Evolutionary conservation across 1,140 invertebrate species (phyloP).

Genomic region (Cydia strobilella): DNA sequence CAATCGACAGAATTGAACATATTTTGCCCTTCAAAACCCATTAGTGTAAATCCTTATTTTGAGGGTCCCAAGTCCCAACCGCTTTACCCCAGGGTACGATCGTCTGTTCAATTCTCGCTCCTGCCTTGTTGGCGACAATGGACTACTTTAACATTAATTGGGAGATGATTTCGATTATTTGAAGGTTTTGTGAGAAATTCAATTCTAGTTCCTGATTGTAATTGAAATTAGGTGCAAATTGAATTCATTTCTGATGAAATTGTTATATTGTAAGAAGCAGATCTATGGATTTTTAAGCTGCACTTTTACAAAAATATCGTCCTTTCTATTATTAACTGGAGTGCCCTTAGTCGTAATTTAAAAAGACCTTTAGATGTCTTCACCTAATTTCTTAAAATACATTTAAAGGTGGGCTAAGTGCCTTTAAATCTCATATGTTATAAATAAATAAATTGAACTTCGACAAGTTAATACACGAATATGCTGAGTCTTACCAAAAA

Average conservation of each 20-base stretch:
- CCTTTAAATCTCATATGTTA: neutral
- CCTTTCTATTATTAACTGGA: neutral
- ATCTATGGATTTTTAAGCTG: neutral
- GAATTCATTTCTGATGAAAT: neutral
- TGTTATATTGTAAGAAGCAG: neutral
- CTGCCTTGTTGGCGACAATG: neutral
- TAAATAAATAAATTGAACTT: too few relatives aligned
- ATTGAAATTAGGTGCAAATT: neutral
- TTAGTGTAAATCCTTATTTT: constrained; percentile 5
- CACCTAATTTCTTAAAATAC: neutral
- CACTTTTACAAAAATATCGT: neutral
- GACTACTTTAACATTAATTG: neutral
- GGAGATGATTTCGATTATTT: neutral
- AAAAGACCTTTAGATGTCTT: neutral
- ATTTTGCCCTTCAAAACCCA: neutral
- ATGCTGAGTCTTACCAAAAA: too few relatives aligned
- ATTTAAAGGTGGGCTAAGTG: neutral
- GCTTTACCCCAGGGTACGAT: neutral
- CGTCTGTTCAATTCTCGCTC: constrained; percentile 11
- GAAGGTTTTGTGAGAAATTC: neutral
- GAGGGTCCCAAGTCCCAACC: constrained; percentile 6
- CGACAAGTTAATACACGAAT: too few relatives aligned
- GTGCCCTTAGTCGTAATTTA: neutral
- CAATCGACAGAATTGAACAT: constrained; percentile 6
- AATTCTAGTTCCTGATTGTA: neutral